Base-by-base conservation (phyloP, 2,113 vertebrate species). In the Callionymus lyra region DNA sequence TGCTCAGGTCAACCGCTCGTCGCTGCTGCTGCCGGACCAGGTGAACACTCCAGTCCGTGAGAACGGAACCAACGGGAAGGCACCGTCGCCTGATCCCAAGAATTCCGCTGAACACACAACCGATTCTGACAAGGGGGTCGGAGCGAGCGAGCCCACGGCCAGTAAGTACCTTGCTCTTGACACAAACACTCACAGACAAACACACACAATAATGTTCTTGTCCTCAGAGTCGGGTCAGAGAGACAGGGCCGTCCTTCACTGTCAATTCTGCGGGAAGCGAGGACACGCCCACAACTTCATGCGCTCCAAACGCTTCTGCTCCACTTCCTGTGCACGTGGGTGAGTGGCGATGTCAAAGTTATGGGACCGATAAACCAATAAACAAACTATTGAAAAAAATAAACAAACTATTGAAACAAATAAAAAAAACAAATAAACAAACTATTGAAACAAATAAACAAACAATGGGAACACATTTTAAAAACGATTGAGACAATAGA, bases 281-380 rank as follows among this genome's bases (percentile, higher is more conserved):
- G 92, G 91, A 34, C 95, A 93, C 57, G 82, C 91, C 5, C 86
- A 88, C 82, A 92, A 91, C 56, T 97, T 98, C 82, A 83, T 90
- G 43, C 81, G 91, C 45, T 97, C 94, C 61, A 97, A 95, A 42
- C 88, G 94, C 56, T 98, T 97, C 88, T 98, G 94, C 73, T 94
- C 94, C 51, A 92, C 90, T 56, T 91, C 93, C 47, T 98, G 94
- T 80, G 91, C 94, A 38, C 94, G 94, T 74, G 92, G 94, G 94
- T 86, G 62, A 75, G 74, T 6, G 31, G 13, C 1, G 1, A 1
- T 31, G 15, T 38, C 13, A 4, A 6, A 12, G 41, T 2, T n/a
- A 14, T 3, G 39, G 18, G n/a, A n/a, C n/a, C n/a, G n/a, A n/a
- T n/a, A n/a, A n/a, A n/a, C n/a, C n/a, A n/a, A n/a, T n/a, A n/a